Percentiles rank a stretch among this genome's conserved stretches.
These are phyloP conservation scores for Carpatolechia fugitivella DNA, from an alignment of 2,888 invertebrate species.

Conservation along the genomic window DNA sequence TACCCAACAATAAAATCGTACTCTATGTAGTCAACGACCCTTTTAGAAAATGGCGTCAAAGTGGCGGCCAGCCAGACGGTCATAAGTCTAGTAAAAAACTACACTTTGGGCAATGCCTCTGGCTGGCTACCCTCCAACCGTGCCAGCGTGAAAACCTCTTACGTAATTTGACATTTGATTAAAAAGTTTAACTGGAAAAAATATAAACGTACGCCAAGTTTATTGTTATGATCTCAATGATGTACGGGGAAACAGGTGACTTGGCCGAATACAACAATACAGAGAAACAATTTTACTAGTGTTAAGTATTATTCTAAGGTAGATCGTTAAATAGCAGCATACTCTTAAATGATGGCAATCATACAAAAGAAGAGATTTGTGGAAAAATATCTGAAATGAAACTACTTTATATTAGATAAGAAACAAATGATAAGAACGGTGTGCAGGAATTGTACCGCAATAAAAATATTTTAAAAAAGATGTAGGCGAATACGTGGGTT, in stretches of 20 bases:
- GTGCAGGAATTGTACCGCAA: constrained; percentile 14
- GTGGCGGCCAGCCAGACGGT: constrained; percentile 57
- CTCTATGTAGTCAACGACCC: constrained; percentile 43
- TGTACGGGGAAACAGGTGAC: constrained; percentile 39
- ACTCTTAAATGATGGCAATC: too few relatives aligned
- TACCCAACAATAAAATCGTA: constrained; percentile 15
- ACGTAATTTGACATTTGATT: constrained; percentile 27
- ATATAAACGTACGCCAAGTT: constrained; percentile 31
- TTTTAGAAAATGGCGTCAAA: constrained; percentile 39
- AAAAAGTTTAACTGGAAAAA: constrained; percentile 27
- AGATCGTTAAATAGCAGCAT: too few relatives aligned
- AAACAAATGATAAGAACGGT: not conserved
- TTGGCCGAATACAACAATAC: constrained; percentile 22
- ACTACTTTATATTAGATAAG: not conserved
- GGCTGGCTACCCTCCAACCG: constrained; percentile 57
- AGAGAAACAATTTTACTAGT: constrained; percentile 3
- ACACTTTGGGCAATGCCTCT: constrained; percentile 42
- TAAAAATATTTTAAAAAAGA: constrained; percentile 29
- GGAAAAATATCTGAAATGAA: too few relatives aligned
- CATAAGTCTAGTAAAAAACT: constrained; percentile 46
- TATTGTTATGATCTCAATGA: constrained; percentile 34
- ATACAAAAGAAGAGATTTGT: too few relatives aligned
- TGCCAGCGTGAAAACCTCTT: constrained; percentile 42
- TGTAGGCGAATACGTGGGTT: constrained; percentile 41
- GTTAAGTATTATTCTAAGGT: too few relatives aligned